Base-by-base conservation (phyloP, 2,797 vertebrate species). In the Atherinosoma microstoma region DNA sequence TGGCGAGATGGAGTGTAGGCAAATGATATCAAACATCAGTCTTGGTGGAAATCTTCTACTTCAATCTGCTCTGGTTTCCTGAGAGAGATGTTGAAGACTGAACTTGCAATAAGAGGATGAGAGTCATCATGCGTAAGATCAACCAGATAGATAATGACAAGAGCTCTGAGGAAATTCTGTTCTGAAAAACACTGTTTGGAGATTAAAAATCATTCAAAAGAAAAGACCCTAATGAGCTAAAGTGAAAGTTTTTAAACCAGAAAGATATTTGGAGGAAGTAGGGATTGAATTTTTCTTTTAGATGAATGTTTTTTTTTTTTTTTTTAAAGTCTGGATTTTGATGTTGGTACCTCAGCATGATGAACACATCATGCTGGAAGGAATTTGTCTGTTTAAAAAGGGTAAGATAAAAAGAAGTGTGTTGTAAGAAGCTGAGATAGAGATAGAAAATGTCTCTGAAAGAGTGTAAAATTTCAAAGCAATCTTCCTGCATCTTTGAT, bases 61-160 rank as follows among this genome's bases (percentile, higher is more conserved):
- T 57, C n/a, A 34, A 71, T 68, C 49, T 16, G 1, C 1, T 64
- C 16, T 20, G 12, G 62, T 62, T 68, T 77, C 57, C 32, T 29
- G 16, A 67, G 22, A 66, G 62, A 75, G 29, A 34, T 16, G 29
- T 63, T 66, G 32, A 15, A 32, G 22, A n/a, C 36, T 58, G 29
- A 60, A 42, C 11, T n/a, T 6, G 10, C 3, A 45, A n/a, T 1
- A 11, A 40, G 16, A 66, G n/a, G 57, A 64, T 34, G 18, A 27
- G 18, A 45, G 13, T 60, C 58, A 27, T 18, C 22, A 29, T 24
- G 42, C 24, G 11, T 36, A 36, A 49, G 16, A 18, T 47, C 45
- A 47, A 47, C 45, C 53, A 29, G 53, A 11, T 2, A 27, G 24
- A 54, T 54, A 24, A 16, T 7, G 53, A 56, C 12, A 56, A 27